These are phyloP conservation scores for Rhopalosiphum maidis DNA, from an alignment of 1,140 invertebrate genomes.

Conservation along the genomic window DNA sequence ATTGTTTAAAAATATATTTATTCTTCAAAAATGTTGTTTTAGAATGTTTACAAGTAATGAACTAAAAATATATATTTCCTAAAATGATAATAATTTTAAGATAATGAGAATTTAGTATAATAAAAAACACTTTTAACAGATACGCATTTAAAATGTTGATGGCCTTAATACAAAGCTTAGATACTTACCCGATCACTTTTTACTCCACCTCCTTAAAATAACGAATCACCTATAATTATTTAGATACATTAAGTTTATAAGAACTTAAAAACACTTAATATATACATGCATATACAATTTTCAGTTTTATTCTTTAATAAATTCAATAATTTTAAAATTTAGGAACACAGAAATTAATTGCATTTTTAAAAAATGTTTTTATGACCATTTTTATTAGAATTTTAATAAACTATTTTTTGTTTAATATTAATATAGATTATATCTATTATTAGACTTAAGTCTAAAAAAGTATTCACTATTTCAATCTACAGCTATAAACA, in stretches of 20 bases:
- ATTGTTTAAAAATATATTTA: too few relatives aligned
- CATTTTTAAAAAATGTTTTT: too few relatives aligned
- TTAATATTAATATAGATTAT: not conserved
- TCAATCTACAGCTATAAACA: not conserved
- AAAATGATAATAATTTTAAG: not conserved
- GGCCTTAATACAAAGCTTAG: too few relatives aligned
- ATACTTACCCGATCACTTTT: too few relatives aligned
- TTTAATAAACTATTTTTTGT: not conserved
- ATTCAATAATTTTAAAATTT: too few relatives aligned
- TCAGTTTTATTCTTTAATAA: not conserved
- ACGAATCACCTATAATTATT: too few relatives aligned
- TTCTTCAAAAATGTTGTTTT: too few relatives aligned
- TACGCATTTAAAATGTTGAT: not conserved
- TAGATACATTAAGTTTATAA: not conserved
- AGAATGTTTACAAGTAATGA: too few relatives aligned
- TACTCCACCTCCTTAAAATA: not conserved
- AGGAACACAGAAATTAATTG: too few relatives aligned
- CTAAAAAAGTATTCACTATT: not conserved
- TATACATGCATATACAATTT: not conserved
- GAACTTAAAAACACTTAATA: not conserved
- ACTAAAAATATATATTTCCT: not conserved
- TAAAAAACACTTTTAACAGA: not conserved
- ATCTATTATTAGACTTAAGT: not conserved
- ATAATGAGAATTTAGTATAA: not conserved
- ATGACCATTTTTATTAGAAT: not conserved